These are phyloP conservation scores for Rhopilema esculentum DNA, from an alignment of 30 jellyfish, hydroid and myxozoan genomes.

Conservation along the genomic window DNA sequence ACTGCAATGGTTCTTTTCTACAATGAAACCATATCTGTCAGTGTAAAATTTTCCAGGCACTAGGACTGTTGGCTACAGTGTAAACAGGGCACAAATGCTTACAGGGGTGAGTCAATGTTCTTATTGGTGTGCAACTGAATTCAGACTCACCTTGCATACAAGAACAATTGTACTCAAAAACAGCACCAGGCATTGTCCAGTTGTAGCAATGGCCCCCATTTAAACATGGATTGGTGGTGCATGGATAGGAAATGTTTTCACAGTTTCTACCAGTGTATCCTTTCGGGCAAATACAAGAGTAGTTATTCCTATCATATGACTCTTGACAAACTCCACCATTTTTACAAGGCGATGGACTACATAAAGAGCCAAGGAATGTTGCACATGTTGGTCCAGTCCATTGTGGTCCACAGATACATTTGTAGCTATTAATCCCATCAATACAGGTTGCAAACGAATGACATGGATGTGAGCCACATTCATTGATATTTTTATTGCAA, in stretches of 20 bases:
- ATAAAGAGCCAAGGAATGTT: constrained; percentile 76
- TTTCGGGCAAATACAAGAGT: constrained; percentile 71
- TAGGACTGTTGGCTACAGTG: no score
- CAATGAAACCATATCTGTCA: no score
- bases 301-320: constrained; percentile 57
- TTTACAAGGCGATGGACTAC: constrained; percentile 67
- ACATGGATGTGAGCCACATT: constrained; percentile 83
- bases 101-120: no score
- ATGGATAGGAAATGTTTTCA: constrained; percentile 62
- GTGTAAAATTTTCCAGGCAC: no score
- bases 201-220: constrained; percentile 58
- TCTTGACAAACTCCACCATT: constrained; percentile 78
- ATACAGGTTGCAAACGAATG: constrained; percentile 76
- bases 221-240: constrained; percentile 51
- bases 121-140: no score
- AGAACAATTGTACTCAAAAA: constrained; percentile 36
- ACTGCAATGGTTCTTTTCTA: no score
- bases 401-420: constrained; percentile 82
- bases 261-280: constrained; percentile 76
- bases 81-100: not conserved
- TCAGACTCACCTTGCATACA: constrained; percentile 48
- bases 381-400: constrained; percentile 82
- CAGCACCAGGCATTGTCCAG: constrained; percentile 22
- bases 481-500: constrained; percentile 62
- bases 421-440: constrained; percentile 66